Evolutionary conservation across 2,888 invertebrate species (phyloP).

Genomic region (Ophonus ardosiacus): DNA sequence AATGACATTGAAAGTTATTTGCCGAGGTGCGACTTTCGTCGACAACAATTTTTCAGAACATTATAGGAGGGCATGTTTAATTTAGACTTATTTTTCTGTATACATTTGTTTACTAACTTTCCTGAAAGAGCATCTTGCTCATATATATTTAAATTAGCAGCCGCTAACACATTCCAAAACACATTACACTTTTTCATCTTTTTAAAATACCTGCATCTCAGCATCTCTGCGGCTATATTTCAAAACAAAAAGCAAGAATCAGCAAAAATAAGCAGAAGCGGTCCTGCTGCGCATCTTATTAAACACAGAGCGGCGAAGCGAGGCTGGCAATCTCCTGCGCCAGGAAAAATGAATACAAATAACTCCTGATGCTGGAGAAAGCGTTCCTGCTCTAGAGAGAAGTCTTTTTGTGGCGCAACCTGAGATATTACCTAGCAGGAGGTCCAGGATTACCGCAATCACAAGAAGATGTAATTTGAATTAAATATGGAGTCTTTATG

Average conservation of each 20-base stretch:
- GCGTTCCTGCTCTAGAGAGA: background rate
- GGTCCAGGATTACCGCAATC: background rate
- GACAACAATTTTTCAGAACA: background rate
- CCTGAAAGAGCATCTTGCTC: background rate
- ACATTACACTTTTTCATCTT: background rate
- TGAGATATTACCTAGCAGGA: background rate
- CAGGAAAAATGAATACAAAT: constrained; percentile 22
- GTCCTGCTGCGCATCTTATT: constrained; percentile 11
- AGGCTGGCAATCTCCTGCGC: background rate
- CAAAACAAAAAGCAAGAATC: constrained; percentile 5
- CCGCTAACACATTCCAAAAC: background rate
- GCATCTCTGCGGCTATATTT: background rate
- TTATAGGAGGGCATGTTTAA: too few relatives aligned
- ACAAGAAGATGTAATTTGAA: background rate
- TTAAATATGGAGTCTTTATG: constrained; percentile 9
- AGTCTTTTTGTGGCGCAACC: background rate
- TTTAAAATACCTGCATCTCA: background rate
- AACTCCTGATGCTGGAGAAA: background rate
- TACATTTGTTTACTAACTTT: background rate
- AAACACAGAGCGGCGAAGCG: background rate
- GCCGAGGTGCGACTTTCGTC: background rate
- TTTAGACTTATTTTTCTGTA: background rate
- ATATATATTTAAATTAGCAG: background rate
- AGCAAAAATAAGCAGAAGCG: background rate
- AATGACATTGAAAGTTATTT: too few relatives aligned